Evolutionary conservation across 2,113 vertebrate species (phyloP), one percentile per base, ranked within the genome.

Genomic region (Elaphurus davidianus): DNA sequence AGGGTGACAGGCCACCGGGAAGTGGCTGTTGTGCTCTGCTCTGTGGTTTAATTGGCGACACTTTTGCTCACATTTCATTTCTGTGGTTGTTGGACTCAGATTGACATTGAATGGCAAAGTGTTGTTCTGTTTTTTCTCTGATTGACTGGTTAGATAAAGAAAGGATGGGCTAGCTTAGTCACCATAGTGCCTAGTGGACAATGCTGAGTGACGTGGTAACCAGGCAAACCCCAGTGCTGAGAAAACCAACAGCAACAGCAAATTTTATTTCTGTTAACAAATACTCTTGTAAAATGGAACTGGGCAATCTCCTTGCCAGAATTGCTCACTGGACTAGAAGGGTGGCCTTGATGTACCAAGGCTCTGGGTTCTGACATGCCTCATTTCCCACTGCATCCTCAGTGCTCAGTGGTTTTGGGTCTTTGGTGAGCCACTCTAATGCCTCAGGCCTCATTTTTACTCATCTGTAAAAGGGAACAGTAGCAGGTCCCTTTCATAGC

Each of bases 401-500:
- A 64, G 0, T 1, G 2, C 28, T 54, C 14, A 3, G 12, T n/a
- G 83, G 6, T 30, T 54, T 67, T 90, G 2, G 17, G n/a, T 76
- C 86, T 87, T 82, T 43, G n/a, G 47, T 47, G 96, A 91, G 60
- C 57, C 82, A 33, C 13, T 52, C 47, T 14, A 55, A 86, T 4
- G 33, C 43, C 55, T 33, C 19, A 45, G 11, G 23, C 16, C 30
- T 82, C 54, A 27, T n/a, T 84, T 74, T 74, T 74, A 67, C 62
- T 55, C 71, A 50, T 83, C 86, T 52, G 11, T 57, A 64, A 88
- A 94, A 94, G 91, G 78, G 54, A 43, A 47, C 59, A 36, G n/a
- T 60, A 19, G 76, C 19, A 12, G n/a, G 14, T 27, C 71, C 33
- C 57, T 82, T 89, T 91, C 78, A 82, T 4, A 81, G 76, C 52